Base-by-base conservation (phyloP, 37 sponge, comb jelly and placozoan species). In the Ephydatia muelleri region DNA sequence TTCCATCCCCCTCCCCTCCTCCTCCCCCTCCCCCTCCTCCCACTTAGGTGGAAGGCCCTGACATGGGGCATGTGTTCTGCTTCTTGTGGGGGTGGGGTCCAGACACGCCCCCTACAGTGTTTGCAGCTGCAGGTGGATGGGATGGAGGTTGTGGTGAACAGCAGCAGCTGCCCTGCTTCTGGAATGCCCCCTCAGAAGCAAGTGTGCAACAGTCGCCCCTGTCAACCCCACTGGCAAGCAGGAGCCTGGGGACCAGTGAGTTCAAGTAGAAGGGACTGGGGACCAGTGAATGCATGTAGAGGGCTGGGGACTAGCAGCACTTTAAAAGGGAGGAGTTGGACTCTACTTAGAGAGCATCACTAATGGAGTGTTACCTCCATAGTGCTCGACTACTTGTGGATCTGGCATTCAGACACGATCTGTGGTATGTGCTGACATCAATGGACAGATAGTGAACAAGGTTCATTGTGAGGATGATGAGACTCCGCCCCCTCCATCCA, bases 31-130 rank as follows among this genome's bases (percentile, higher is more conserved):
- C 16, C 57, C 16, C 19, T 21, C 6, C 43, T 43, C 12, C 57
- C 57, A 57, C 19, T 21, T 75, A 91, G 91, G 67, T 91, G 91
- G 91, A 28, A 65, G 40, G 79, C 28, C 73, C 68, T 78, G 0
- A 70, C 35, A n/a, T 91, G 91, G 91, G 67, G 72, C 4, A 16
- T 11, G 19, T 91, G 91, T 48, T 72, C 83, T 16, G 33, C 64
- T 23, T 26, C 25, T 19, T 91, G 91, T 86, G 87, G 83, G 23
- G 57, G 75, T 28, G 91, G 87, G 19, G 21, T 34, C 21, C 91
- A 82, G 38, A 38, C 26, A 1, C 65, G 91, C 22, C 5, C 5
- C 5, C 80, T 91, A 0, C 40, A 83, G 73, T 91, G 91, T 65
- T 29, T 28, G 25, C 75, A 76, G 40, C 30, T 43, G 13, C 38